phyloP scores from a whole-genome alignment of 1,140 invertebrate species.

The Eurosta solidaginis region DNA sequence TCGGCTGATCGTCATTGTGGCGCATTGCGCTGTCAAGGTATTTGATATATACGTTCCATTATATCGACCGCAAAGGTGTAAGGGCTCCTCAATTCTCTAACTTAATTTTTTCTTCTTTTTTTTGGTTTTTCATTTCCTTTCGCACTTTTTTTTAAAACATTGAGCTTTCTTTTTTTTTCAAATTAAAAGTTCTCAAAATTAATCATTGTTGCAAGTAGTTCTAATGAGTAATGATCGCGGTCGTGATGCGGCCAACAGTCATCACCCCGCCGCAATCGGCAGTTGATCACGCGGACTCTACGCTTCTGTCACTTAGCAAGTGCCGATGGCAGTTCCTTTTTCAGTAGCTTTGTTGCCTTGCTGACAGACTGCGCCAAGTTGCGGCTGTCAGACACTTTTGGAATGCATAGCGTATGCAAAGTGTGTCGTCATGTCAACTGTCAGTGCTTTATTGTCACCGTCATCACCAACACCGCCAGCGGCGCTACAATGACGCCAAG shows the following conservation, averaged over 20 bases:
- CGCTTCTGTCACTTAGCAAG: background rate
- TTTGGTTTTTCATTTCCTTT: background rate
- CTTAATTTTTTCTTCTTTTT: background rate
- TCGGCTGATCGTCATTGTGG: background rate
- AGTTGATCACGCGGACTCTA: background rate
- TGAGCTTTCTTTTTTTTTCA: background rate
- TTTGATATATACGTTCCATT: background rate
- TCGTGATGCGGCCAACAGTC: background rate
- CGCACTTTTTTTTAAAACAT: no score
- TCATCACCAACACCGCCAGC: slow-evolving; percentile 20
- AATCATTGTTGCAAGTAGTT: slow-evolving; percentile 21
- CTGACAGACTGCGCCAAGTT: background rate
- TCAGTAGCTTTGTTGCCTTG: background rate
- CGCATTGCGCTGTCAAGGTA: background rate
- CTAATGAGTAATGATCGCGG: slow-evolving; percentile 2
- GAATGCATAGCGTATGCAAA: slow-evolving; percentile 12
- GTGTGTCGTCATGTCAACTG: slow-evolving; percentile 18
- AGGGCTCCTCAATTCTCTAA: background rate
- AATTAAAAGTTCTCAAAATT: background rate
- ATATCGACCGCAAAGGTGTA: background rate
- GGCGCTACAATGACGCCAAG: background rate
- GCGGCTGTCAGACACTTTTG: no score
- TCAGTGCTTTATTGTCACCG: slow-evolving; percentile 23
- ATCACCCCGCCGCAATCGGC: background rate
- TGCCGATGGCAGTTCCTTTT: background rate